Conservation (phyloP, 2,888 invertebrate species). For the Euproctis similis region DNA sequence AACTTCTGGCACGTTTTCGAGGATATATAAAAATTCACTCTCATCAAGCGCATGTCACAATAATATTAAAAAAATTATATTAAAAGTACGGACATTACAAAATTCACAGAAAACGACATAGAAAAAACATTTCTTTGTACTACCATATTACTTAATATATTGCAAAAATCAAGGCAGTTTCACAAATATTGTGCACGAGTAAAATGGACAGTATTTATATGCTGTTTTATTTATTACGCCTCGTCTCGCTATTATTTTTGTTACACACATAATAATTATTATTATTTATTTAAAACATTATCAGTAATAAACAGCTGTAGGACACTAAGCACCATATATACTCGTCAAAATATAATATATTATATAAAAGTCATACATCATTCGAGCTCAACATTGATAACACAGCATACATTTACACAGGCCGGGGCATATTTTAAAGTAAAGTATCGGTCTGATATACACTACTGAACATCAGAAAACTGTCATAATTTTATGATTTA, state of each 20-base stretch:
- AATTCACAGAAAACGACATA: slow-evolving; percentile 51
- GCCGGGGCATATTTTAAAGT: no score
- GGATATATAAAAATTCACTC: slow-evolving; percentile 45
- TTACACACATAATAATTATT: no score
- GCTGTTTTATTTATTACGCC: slow-evolving; percentile 32
- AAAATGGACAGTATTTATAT: slow-evolving; percentile 26
- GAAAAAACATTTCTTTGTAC: slow-evolving; percentile 58
- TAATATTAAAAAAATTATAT: no score
- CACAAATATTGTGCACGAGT: slow-evolving; percentile 30
- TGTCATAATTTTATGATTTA: no score
- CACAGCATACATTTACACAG: no score
- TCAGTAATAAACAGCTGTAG: slow-evolving; percentile 40
- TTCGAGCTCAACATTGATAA: slow-evolving; percentile 20
- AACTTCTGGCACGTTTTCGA: slow-evolving; percentile 69
- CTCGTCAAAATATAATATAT: slow-evolving; percentile 36
- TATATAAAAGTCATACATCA: slow-evolving; percentile 24
- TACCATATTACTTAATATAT: slow-evolving; percentile 46
- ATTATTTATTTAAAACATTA: slow-evolving; percentile 26
- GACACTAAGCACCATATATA: slow-evolving; percentile 53
- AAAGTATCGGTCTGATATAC: no score
- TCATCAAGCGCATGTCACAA: slow-evolving; percentile 47
- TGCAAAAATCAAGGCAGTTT: slow-evolving; percentile 43
- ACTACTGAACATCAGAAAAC: no score
- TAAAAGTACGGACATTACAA: slow-evolving; percentile 43
- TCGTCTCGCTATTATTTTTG: no score